Percentiles rank a stretch among this genome's conserved stretches.
These are phyloP conservation scores for Cepphus grylle DNA, from an alignment of 2,113 vertebrate genomes.

Conservation along the genomic window DNA sequence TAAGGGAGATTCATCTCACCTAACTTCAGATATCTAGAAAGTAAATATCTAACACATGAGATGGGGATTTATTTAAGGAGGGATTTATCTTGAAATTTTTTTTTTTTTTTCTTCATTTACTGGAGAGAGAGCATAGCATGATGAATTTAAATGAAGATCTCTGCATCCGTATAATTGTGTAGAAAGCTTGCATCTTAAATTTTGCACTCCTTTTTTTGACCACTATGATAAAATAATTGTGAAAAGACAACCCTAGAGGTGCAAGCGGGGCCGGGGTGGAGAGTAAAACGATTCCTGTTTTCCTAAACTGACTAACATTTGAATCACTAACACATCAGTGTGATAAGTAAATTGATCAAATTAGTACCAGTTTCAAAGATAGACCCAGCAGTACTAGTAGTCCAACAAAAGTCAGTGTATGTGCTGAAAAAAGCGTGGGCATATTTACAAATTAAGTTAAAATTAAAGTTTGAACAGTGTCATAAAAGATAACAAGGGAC, in stretches of 20 bases:
- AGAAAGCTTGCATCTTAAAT: background rate
- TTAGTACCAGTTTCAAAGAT: background rate
- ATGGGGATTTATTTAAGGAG: background rate
- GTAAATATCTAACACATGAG: background rate
- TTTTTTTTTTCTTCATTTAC: background rate
- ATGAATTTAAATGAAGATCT: background rate
- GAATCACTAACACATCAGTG: background rate
- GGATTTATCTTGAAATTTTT: background rate
- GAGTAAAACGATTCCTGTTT: background rate
- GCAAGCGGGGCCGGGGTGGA: accelerated
- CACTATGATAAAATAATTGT: background rate
- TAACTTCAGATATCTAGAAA: background rate
- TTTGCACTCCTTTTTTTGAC: background rate
- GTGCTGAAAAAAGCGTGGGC: background rate
- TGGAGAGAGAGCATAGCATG: background rate
- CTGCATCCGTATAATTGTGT: background rate
- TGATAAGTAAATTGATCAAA: background rate
- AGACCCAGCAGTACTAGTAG: background rate
- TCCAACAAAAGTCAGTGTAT: background rate
- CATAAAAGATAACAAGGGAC: background rate
- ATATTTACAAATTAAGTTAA: background rate
- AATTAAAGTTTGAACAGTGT: background rate
- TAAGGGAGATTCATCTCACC: background rate
- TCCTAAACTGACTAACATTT: background rate
- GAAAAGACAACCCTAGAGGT: background rate